These are phyloP conservation scores for Sebastes trivittatus DNA, from an alignment of 2,797 vertebrate genomes.

Conservation along the genomic window DNA sequence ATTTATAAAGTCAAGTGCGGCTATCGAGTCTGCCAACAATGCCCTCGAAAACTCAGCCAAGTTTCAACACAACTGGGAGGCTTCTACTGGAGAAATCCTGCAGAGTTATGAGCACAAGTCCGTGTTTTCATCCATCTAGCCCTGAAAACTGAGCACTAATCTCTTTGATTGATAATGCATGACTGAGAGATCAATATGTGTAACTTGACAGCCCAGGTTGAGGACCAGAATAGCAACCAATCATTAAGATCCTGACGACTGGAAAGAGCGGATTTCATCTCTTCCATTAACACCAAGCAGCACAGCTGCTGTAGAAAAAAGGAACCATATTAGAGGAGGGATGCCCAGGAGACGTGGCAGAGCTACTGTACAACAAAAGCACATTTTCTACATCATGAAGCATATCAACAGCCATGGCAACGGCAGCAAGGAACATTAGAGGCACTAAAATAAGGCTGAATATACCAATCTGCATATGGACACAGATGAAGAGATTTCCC, in stretches of 20 bases:
- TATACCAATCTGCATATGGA: background rate
- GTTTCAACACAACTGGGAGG: background rate
- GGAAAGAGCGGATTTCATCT: constrained; percentile 39
- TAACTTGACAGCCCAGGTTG: constrained; percentile 21
- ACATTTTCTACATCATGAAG: constrained; percentile 47
- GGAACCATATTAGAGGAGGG: constrained; percentile 5
- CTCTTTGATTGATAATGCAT: constrained; percentile 40
- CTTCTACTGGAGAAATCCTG: background rate
- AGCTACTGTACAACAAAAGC: constrained; percentile 25
- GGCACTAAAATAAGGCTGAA: background rate
- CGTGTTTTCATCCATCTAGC: constrained; percentile 22
- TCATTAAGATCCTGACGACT: constrained; percentile 38
- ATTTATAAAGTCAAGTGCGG: constrained; percentile 24
- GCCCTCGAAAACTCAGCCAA: background rate
- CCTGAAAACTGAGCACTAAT: constrained; percentile 26
- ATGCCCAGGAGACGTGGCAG: constrained; percentile 12
- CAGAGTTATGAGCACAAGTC: background rate
- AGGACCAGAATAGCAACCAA: constrained; percentile 47
- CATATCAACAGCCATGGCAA: constrained; percentile 22
- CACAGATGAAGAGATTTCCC: background rate
- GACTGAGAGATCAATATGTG: constrained; percentile 45
- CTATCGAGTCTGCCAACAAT: background rate
- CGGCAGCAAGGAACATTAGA: background rate
- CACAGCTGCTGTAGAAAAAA: constrained; percentile 19
- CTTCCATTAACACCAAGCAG: constrained; percentile 37